phyloP scores from a whole-genome alignment of 2,797 vertebrate genomes.

The Gila robusta region DNA sequence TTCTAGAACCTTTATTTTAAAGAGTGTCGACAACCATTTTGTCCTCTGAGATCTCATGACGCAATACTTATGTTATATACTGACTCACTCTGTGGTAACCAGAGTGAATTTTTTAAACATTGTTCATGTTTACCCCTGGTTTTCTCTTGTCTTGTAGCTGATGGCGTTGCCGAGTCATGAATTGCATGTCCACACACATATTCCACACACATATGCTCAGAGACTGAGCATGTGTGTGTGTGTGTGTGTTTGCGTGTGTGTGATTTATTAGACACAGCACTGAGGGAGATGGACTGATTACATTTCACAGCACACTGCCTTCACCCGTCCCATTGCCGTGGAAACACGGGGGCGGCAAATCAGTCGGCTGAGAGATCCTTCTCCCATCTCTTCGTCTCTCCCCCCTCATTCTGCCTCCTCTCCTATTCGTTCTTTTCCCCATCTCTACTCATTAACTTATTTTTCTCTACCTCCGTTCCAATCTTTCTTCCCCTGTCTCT shows the following conservation, averaged over 20 bases:
- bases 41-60: not conserved
- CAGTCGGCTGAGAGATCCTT: constrained; percentile 35
- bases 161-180: constrained; percentile 33
- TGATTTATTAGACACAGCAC: constrained; percentile 59
- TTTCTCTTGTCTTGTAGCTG: not conserved
- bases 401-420: constrained; percentile 10
- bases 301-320: constrained; percentile 58
- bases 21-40: not conserved
- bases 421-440: not conserved
- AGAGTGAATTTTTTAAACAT: not conserved
- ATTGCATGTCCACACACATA: constrained; percentile 34
- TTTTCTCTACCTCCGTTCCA: not conserved
- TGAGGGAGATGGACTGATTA: constrained; percentile 60
- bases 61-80: not conserved
- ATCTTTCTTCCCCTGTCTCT: not conserved
- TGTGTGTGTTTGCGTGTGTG: constrained; percentile 54
- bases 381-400: constrained; percentile 16
- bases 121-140: not conserved
- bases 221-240: constrained; percentile 52
- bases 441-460: constrained; percentile 2
- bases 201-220: constrained; percentile 36
- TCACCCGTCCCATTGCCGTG: constrained; percentile 43
- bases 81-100: not conserved
- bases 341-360: constrained; percentile 34
- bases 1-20: not conserved